Percentiles rank a stretch among this genome's conserved stretches.
Evolutionary conservation across 2,113 vertebrate genomes (phyloP).

Genomic region (Carassius carassius): DNA sequence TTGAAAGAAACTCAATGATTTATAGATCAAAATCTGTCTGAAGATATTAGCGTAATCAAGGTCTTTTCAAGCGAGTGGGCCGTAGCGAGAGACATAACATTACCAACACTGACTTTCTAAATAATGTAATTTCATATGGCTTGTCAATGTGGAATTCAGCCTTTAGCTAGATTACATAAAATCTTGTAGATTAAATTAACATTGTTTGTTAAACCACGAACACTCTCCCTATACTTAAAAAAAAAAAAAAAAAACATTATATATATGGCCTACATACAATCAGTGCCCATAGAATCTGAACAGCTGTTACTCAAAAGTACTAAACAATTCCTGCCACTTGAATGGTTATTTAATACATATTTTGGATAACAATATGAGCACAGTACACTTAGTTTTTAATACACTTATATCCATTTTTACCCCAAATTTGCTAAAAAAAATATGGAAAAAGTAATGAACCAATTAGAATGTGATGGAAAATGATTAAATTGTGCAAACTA

Average conservation of each 20-base stretch:
- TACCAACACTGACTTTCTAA: not conserved
- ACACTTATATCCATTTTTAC: not conserved
- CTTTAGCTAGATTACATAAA: not conserved
- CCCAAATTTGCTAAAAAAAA: not conserved
- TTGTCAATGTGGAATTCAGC: not conserved
- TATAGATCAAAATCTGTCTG: conserved; percentile 44
- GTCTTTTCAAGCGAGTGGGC: not conserved
- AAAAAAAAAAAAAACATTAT: too few relatives aligned
- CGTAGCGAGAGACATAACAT: not conserved
- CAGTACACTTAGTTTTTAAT: too few relatives aligned
- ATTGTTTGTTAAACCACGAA: not conserved
- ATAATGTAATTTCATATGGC: not conserved
- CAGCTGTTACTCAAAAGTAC: too few relatives aligned
- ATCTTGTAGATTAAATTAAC: not conserved
- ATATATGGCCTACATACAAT: not conserved
- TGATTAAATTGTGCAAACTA: too few relatives aligned
- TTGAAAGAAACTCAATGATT: conserved; percentile 36
- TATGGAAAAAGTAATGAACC: not conserved
- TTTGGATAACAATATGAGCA: not conserved
- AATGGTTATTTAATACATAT: not conserved
- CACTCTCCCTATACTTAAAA: not conserved
- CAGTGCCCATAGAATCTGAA: not conserved
- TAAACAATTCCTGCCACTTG: too few relatives aligned
- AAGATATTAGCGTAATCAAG: conserved; percentile 38
- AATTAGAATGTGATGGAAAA: too few relatives aligned